phyloP scores from a whole-genome alignment of 2,797 vertebrate species.

The Lateolabrax maculatus region DNA sequence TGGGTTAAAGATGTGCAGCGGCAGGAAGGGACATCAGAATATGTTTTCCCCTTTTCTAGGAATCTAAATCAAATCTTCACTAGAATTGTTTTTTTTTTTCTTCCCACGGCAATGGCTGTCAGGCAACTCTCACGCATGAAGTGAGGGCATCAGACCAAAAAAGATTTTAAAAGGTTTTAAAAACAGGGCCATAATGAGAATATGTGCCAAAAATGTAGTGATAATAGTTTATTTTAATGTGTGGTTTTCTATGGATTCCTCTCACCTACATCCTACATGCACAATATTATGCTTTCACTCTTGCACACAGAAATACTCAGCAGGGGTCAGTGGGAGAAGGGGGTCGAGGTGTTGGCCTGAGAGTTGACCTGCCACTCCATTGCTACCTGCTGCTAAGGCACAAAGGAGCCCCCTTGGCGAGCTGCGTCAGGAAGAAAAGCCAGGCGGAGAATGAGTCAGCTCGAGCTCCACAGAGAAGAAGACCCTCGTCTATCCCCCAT shows the following conservation, averaged over 20 bases:
- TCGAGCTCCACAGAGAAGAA: constrained; percentile 77
- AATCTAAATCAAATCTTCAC: constrained; percentile 13
- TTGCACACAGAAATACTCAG: constrained; percentile 64
- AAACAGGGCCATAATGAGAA: background rate
- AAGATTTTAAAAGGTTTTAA: constrained; percentile 2
- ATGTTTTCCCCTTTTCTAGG: constrained; percentile 41
- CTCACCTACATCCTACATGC: constrained; percentile 21
- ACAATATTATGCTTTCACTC: constrained; percentile 60
- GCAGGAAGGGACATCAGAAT: background rate
- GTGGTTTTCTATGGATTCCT: constrained; percentile 9
- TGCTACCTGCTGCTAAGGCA: constrained; percentile 89
- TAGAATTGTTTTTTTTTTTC: background rate
- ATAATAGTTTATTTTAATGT: background rate
- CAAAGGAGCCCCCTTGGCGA: constrained; percentile 84
- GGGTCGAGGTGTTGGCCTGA: constrained; percentile 71
- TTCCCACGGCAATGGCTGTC: background rate
- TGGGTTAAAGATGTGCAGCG: constrained; percentile 35
- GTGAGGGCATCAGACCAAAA: background rate
- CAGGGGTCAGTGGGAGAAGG: constrained; percentile 67
- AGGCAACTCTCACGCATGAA: background rate
- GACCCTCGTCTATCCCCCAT: constrained; percentile 82
- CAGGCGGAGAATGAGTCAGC: constrained; percentile 84
- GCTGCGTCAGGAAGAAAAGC: constrained; percentile 81
- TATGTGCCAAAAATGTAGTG: background rate
- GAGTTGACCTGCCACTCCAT: constrained; percentile 87